These are phyloP conservation scores for Ligdia adustata DNA, from an alignment of 2,888 invertebrate species.

Conservation along the genomic window DNA sequence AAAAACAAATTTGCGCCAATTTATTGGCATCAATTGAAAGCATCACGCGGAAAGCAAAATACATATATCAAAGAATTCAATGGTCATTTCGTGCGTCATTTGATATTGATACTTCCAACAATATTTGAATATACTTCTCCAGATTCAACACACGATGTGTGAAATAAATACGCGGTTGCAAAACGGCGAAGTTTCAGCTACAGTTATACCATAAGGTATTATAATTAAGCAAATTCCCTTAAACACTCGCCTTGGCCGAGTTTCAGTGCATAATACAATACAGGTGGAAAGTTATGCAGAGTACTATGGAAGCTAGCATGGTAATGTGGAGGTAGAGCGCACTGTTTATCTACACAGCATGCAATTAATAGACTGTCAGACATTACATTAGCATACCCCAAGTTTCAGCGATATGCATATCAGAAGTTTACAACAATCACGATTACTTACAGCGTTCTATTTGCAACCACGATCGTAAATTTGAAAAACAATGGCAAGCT, in stretches of 20 bases:
- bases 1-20: slow-evolving; percentile 24
- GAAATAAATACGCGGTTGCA: not conserved
- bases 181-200: not conserved
- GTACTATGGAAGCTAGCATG: slow-evolving; percentile 16
- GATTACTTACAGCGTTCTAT: slow-evolving; percentile 21
- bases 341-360: slow-evolving; percentile 16
- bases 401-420: slow-evolving; percentile 20
- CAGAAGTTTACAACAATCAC: slow-evolving; percentile 17
- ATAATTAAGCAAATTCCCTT: slow-evolving; percentile 13
- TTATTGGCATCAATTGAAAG: slow-evolving; percentile 65
- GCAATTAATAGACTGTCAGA: slow-evolving; percentile 15
- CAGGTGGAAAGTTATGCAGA: slow-evolving; percentile 26
- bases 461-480: slow-evolving; percentile 21
- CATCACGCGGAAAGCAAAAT: slow-evolving; percentile 51
- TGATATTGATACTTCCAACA: slow-evolving; percentile 14
- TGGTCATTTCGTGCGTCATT: slow-evolving; percentile 49
- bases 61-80: slow-evolving; percentile 47
- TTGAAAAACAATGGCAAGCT: slow-evolving; percentile 23
- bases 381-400: slow-evolving; percentile 10
- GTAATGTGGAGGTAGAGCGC: slow-evolving; percentile 6
- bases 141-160: slow-evolving; percentile 9
- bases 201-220: not conserved
- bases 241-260: slow-evolving; percentile 24
- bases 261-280: slow-evolving; percentile 25
- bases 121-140: slow-evolving; percentile 30